phyloP scores from a whole-genome alignment of 2,113 vertebrate genomes.

The Megaptera novaeangliae region DNA sequence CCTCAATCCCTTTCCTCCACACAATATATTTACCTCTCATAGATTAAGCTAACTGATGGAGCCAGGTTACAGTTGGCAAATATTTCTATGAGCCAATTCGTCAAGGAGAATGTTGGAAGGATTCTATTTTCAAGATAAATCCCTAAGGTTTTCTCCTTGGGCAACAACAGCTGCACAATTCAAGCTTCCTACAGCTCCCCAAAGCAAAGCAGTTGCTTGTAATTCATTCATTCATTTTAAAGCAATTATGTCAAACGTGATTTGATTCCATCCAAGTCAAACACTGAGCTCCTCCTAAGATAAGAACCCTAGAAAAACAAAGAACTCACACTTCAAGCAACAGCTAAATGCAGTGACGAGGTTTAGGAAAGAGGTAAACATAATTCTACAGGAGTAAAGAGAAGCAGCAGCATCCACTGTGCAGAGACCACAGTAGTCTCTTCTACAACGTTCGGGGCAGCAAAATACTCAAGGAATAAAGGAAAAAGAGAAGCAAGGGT shows the following conservation, averaged over 20 bases:
- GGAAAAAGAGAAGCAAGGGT: neutral
- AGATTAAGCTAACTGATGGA: neutral
- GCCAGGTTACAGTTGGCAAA: neutral
- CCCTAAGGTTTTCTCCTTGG: neutral
- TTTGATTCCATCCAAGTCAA: neutral
- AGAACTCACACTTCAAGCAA: neutral
- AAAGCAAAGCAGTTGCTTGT: neutral
- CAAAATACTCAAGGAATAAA: neutral
- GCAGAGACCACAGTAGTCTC: neutral
- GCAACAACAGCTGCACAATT: neutral
- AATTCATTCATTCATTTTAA: neutral
- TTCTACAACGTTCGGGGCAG: fast-evolving
- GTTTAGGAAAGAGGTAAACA: neutral
- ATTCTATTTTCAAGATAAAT: neutral
- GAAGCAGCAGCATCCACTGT: neutral
- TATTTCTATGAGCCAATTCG: neutral
- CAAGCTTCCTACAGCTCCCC: neutral
- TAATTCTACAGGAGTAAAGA: neutral
- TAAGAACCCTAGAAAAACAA: neutral
- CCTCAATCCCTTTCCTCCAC: neutral
- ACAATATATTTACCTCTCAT: neutral
- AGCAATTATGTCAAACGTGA: neutral
- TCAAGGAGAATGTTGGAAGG: neutral
- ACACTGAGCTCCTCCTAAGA: neutral
- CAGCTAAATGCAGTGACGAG: neutral